phyloP scores from a whole-genome alignment of 2,113 vertebrate genomes.

The Marmota flaviventris region DNA sequence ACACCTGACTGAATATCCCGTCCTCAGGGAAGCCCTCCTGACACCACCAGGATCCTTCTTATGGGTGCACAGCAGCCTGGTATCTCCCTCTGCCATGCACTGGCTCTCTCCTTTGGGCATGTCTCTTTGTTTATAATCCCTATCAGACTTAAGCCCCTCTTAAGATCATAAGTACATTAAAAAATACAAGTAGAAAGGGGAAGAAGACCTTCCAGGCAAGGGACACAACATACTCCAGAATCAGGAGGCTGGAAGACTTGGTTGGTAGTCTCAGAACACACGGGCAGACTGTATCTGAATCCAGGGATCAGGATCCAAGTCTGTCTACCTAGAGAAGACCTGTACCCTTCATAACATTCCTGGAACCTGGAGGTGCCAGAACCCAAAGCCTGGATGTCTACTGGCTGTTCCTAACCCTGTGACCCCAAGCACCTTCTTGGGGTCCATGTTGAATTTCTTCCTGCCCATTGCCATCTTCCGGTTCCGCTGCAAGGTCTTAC shows the following conservation, averaged over 20 bases:
- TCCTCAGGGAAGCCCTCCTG: constrained; percentile 21
- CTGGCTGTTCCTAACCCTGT: neutral
- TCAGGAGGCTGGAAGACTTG: neutral
- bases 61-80: neutral
- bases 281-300: neutral
- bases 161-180: neutral
- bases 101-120: neutral
- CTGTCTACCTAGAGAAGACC: neutral
- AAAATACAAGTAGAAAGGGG: neutral
- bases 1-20: neutral
- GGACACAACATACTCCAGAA: neutral
- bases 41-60: neutral
- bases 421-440: constrained; percentile 92
- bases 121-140: neutral
- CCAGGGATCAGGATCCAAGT: neutral
- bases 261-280: neutral
- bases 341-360: neutral
- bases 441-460: constrained; percentile 94
- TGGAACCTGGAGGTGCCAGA: neutral
- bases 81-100: neutral
- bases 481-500: constrained; percentile 95
- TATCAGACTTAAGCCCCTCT: neutral
- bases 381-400: neutral
- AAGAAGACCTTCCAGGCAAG: neutral
- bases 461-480: constrained; percentile 95